Evolutionary conservation across 2,797 vertebrate species (phyloP).

Genomic region (Rhinoraja longicauda): DNA sequence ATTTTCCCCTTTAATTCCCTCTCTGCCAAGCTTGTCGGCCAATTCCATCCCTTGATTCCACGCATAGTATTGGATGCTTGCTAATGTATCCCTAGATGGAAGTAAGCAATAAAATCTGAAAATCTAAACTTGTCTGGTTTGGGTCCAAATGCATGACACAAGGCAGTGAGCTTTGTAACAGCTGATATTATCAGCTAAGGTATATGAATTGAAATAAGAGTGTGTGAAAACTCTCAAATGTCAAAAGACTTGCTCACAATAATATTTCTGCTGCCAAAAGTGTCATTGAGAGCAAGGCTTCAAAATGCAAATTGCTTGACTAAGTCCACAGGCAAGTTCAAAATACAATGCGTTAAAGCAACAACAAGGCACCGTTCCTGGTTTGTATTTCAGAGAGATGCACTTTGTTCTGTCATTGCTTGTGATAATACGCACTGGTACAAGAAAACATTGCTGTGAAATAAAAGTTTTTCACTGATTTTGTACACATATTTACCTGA

Average conservation of each 20-base stretch:
- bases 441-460: not conserved
- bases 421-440: not conserved
- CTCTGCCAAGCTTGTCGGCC: not conserved
- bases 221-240: not conserved
- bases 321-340: not conserved
- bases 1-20: constrained; percentile 24
- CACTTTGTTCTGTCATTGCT: not conserved
- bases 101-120: constrained; percentile 9
- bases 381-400: not conserved
- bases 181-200: not conserved
- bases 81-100: constrained; percentile 15
- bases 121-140: not conserved
- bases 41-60: constrained; percentile 2
- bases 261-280: constrained; percentile 29
- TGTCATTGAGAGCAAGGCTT: not conserved
- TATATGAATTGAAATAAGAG: not conserved
- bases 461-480: not conserved
- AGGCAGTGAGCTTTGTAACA: constrained; percentile 3
- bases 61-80: not conserved
- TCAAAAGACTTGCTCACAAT: not conserved
- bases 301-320: not conserved
- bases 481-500: too few species aligned
- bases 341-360: not conserved
- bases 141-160: not conserved
- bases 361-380: not conserved